Conservation (phyloP, 2,888 invertebrate genomes). For the Aradus depressus region DNA sequence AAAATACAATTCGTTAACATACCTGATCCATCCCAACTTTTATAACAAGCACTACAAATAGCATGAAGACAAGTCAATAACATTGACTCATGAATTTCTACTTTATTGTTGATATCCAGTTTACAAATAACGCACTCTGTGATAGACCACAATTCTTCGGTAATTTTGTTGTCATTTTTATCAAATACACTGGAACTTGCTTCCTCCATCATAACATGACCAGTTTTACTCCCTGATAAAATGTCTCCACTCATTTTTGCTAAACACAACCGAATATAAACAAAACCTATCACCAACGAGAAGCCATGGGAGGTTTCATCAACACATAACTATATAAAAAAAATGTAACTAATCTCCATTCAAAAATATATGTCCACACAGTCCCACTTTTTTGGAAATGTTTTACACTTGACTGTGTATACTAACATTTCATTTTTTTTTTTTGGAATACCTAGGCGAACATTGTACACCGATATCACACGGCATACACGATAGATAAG, state of each 20-base stretch:
- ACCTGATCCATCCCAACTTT: constrained; percentile 5
- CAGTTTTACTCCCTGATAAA: too few relatives aligned
- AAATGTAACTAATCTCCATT: too few relatives aligned
- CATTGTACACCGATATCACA: too few relatives aligned
- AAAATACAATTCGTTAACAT: background rate
- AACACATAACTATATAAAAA: constrained; percentile 4
- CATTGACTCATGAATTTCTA: constrained; percentile 7
- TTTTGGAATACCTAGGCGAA: too few relatives aligned
- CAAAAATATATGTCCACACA: too few relatives aligned
- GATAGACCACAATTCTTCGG: constrained; percentile 13
- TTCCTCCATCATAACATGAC: too few relatives aligned
- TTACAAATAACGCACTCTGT: constrained; percentile 15
- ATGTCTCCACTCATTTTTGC: constrained; percentile 15
- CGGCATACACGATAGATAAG: too few relatives aligned
- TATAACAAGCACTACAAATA: constrained; percentile 1
- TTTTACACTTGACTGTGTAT: too few relatives aligned
- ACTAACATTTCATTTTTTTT: too few relatives aligned
- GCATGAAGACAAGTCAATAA: constrained; percentile 12
- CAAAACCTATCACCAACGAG: background rate
- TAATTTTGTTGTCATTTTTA: background rate
- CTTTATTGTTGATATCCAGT: constrained; percentile 3
- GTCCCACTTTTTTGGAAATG: too few relatives aligned
- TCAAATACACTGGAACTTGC: too few relatives aligned
- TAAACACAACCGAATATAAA: background rate
- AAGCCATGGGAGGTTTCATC: background rate